Evolutionary conservation across 2,888 invertebrate species (phyloP), one percentile per base, ranked within the genome.

Genomic region (Matsumyia berberina): DNA sequence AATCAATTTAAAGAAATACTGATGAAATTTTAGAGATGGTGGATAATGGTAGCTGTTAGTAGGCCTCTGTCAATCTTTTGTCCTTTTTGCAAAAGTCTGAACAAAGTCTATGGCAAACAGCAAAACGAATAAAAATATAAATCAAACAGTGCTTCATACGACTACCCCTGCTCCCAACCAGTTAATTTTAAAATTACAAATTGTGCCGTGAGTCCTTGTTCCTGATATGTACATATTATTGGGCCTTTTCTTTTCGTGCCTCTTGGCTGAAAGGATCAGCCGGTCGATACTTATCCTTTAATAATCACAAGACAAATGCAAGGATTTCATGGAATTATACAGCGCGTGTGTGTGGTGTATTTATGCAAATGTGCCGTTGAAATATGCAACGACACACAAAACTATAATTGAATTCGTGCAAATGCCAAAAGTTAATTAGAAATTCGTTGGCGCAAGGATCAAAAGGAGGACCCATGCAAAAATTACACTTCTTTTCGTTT

Each of bases 371-470:
- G 29, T 44, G 1, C 19, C 35, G 33, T 24, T 35, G n/a, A 46
- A 46, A 67, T 69, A 58, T 73, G 29, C 51, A 31, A 15, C 35
- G 17, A 19, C 19, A 66, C 53, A 67, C 67, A 69, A 39, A 57
- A 64, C 55, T 24, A 42, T 70, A 69, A 76, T 58, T 76, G 69
- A 51, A 70, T 76, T 76, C 62, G 35, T 35, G 62, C 62, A 70
- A 76, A 70, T 76, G 69, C 64, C 42, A 8, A 51, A 53, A 70
- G 49, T 70, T 74, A 70, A 69, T 76, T 81, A 74, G 74, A 74
- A 74, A 80, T 69, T 62, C 46, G 69, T 69, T 81, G 74, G 37
- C 62, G 80, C 62, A 69, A 57, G 80, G 62, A 81, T 81, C 74
- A 81, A 74, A 74, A 57, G 67, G 37, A 55, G 33, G 33, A 29